phyloP scores from a whole-genome alignment of 2,888 invertebrate genomes.

The Cerastis rubricosa region DNA sequence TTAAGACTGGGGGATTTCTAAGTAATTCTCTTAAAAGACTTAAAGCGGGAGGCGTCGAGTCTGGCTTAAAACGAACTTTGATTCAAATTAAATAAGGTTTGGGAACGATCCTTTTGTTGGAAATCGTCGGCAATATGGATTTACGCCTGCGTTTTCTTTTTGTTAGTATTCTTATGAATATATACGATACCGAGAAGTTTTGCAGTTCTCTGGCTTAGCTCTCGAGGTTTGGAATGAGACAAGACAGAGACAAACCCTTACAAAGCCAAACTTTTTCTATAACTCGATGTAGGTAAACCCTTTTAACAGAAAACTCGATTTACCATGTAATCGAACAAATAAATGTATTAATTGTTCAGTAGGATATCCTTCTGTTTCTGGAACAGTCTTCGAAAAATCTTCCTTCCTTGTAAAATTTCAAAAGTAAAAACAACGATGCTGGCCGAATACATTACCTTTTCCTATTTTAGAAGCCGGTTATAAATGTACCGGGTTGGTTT shows the following conservation, averaged over 20 bases:
- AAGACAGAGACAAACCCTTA: not conserved
- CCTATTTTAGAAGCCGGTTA: not conserved
- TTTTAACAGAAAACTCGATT: not conserved
- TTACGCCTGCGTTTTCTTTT: not conserved
- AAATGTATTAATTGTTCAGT: not conserved
- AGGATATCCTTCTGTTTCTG: not conserved
- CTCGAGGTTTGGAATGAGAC: not conserved
- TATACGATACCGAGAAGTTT: not conserved
- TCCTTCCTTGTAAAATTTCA: not conserved
- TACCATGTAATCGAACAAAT: not conserved
- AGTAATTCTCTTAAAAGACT: slow-evolving; percentile 31
- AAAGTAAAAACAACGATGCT: not conserved
- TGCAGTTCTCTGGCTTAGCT: not conserved
- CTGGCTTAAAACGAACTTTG: slow-evolving; percentile 35
- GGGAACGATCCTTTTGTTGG: not conserved
- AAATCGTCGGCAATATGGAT: not conserved
- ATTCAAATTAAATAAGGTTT: slow-evolving; percentile 33
- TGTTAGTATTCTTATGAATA: not conserved
- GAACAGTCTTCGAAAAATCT: not conserved
- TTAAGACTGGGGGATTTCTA: slow-evolving; percentile 17
- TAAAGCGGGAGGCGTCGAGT: slow-evolving; percentile 11
- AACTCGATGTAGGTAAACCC: not conserved
- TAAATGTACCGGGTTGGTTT: not conserved
- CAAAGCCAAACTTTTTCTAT: not conserved
- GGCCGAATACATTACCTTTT: not conserved